Conservation (phyloP, 2,888 invertebrate genomes). For the Philereme transversata region DNA sequence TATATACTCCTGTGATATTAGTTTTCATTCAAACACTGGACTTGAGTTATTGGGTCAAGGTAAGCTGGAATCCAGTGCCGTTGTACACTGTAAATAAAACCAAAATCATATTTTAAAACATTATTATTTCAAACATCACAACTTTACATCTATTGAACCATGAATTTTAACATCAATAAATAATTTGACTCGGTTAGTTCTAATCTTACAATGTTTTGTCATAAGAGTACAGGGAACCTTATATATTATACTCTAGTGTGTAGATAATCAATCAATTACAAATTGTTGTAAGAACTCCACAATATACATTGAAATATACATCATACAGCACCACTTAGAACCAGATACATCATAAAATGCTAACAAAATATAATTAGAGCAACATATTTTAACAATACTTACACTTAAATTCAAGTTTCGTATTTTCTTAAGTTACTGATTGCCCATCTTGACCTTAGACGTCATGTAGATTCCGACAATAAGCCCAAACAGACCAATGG, state of each 20-base stretch:
- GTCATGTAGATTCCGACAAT: slow-evolving; percentile 99
- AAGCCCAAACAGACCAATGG: slow-evolving; percentile 98
- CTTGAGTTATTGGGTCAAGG: slow-evolving; percentile 51
- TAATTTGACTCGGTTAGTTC: slow-evolving; percentile 8
- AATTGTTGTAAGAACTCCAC: background rate
- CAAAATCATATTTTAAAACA: slow-evolving; percentile 35
- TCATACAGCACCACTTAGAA: slow-evolving; percentile 28
- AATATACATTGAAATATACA: slow-evolving; percentile 19
- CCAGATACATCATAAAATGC: slow-evolving; percentile 28
- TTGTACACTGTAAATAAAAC: slow-evolving; percentile 70
- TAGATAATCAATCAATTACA: slow-evolving; percentile 12
- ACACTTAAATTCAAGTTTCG: slow-evolving; percentile 71
- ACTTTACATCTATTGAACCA: slow-evolving; percentile 9
- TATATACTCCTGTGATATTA: slow-evolving; percentile 55
- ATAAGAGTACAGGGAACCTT: slow-evolving; percentile 6
- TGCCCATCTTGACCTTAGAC: slow-evolving; percentile 91
- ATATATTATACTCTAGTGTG: slow-evolving; percentile 16
- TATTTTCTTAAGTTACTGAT: slow-evolving; percentile 77
- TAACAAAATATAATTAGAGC: slow-evolving; percentile 28
- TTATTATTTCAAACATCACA: slow-evolving; percentile 29
- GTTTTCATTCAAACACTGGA: slow-evolving; percentile 65
- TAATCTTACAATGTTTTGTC: slow-evolving; percentile 3
- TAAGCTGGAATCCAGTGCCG: slow-evolving; percentile 72
- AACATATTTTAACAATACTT: slow-evolving; percentile 55
- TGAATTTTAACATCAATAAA: slow-evolving; percentile 16